Evolutionary conservation across 2,797 vertebrate species (phyloP), one percentile per base, ranked within the genome.

Genomic region (Danio jaintianensis): DNA sequence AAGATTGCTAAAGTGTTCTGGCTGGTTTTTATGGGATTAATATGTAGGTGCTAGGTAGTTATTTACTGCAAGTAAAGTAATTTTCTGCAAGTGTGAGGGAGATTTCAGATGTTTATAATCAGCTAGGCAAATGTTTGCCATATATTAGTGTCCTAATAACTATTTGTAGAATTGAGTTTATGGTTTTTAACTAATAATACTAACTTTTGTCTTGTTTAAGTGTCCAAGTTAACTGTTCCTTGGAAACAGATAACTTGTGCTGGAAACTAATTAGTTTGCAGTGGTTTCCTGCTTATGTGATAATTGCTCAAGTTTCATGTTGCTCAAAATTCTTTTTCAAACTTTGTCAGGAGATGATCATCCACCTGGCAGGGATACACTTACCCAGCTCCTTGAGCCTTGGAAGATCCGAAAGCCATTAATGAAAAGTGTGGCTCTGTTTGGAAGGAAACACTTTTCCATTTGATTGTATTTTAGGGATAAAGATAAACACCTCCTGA

Each of bases 401-500:
- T 62, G n/a, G 12, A 50, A 86, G 80, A 86, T 86, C 84, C 90
- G 75, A 20, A 79, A 79, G 66, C 86, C 88, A 91, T 90, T 90
- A 91, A 85, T 75, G 58, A 61, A 76, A 82, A 85, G 75, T 58
- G 75, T 38, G 12, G 64, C 64, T 80, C 67, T 85, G 75, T 86
- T 88, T 93, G 92, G 92, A 93, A 93, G 92, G 92, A 94, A 94
- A 90, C 90, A 93, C 92, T 93, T 92, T 92, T 89, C 89, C 89
- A 85, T 89, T 87, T 75, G 89, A 92, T 90, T 91, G 89, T 93
- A 91, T 93, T 93, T 92, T 92, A 91, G 91, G 90, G 92, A 93
- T 93, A 92, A 92, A 89, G 91, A 93, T 92, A 92, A 94, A 94
- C 92, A 93, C 85, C 87, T 90, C 88, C 89, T 90, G 94, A 94